A percentile compares a stretch with the other conserved stretches of the same genome.
Conservation (phyloP, 2,797 vertebrate species). For the Myotis planiceps region DNA sequence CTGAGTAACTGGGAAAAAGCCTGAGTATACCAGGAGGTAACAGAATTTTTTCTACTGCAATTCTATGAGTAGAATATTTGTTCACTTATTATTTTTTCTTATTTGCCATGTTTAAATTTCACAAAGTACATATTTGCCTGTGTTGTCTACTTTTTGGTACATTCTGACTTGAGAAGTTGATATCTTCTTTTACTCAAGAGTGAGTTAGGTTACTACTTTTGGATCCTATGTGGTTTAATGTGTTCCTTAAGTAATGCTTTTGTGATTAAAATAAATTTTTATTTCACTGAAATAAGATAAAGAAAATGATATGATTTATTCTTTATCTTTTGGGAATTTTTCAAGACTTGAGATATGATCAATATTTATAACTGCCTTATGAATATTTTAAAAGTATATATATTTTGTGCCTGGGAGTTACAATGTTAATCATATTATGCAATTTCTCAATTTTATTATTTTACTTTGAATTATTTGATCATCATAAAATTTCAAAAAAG, state of each 20-base stretch:
- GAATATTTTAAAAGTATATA: constrained; percentile 39
- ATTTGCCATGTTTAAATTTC: neutral
- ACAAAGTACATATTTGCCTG: neutral
- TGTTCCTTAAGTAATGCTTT: constrained; percentile 8
- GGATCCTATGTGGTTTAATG: neutral
- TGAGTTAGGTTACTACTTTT: neutral
- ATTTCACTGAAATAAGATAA: constrained; percentile 49
- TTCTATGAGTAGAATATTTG: neutral
- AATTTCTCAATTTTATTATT: constrained; percentile 17
- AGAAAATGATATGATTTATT: neutral
- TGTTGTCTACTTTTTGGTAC: neutral
- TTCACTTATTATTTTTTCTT: neutral
- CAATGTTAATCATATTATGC: constrained; percentile 47
- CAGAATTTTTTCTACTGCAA: neutral
- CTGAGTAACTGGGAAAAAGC: neutral
- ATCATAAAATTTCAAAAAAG: constrained; percentile 10
- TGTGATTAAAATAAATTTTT: constrained; percentile 61
- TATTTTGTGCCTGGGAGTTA: constrained; percentile 36
- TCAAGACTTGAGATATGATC: constrained; percentile 23
- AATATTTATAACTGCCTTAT: constrained; percentile 62
- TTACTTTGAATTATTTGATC: constrained; percentile 44
- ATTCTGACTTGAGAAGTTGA: constrained; percentile 8
- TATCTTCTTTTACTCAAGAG: neutral
- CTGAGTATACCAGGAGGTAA: neutral
- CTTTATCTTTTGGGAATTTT: constrained; percentile 47